Base-by-base conservation (phyloP, 2,888 invertebrate genomes). In the Liopterus haemorrhoidalis region DNA sequence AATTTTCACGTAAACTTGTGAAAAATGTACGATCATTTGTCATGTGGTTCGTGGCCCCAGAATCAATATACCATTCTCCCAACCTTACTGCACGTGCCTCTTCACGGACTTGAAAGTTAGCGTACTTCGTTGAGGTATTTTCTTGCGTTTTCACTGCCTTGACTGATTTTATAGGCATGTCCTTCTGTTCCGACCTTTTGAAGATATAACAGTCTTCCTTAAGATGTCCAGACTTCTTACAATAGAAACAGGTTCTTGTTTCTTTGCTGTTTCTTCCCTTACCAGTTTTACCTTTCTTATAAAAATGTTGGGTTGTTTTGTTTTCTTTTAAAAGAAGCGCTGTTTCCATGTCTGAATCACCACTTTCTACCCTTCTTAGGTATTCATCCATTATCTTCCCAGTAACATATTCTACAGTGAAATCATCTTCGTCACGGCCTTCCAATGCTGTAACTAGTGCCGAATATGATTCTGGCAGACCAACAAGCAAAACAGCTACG, bases 391-490 rank as follows among this genome's bases (percentile, higher is more conserved):
- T 11, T 5, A 41, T 41, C 21, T 31, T 41, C 11, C 31, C 31
- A 5, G 41, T 31, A 9, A 41, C 41, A 21, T 41, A 41, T 21
- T 41, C 41, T 21, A 41, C 19, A 4, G 22, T 41, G 5, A 20
- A 19, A 21, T 41, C 31, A 9, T 21, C 31, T 4, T 31, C 31
- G 41, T 41, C 21, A 20, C 31, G 19, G 6, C 41, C 31, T 15
- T 41, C 31, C 6, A 41, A 32, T 18, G 41, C 41, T 4, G 32
- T 41, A 9, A 41, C 32, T 15, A 41, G 14, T 14, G 32, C 41
- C 22, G 41, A 41, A 12, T 32, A 41, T 15, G 41, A 15, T 41
- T 41, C 24, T 32, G 41, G 32, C n/a, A 41, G 8, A 41, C 41
- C 32, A 16, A 32, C 24, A 15, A 41, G 18, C 9, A 41, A 14